Evolutionary conservation across 2,113 vertebrate genomes (phyloP).

Genomic region (Nibea albiflora): DNA sequence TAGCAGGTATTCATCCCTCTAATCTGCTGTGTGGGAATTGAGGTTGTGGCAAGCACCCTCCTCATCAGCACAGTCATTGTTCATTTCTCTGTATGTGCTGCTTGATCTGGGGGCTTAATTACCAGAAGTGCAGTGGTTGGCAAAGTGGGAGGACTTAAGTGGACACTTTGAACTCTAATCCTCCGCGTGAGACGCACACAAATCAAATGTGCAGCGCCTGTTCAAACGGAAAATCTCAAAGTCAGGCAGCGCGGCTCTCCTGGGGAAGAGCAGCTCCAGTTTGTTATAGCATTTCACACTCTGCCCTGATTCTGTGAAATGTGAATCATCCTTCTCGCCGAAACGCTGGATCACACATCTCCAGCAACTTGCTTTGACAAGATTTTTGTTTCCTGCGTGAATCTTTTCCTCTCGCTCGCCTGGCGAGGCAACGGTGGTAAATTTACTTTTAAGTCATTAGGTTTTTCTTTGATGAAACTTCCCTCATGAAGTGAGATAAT

Average conservation of each 20-base stretch:
- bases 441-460: conserved; percentile 43
- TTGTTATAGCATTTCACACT: conserved; percentile 72
- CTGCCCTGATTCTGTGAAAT: conserved; percentile 70
- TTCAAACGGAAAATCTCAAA: conserved; percentile 70
- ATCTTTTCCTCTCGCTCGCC: conserved; percentile 12
- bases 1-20: conserved; percentile 72
- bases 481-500: conserved; percentile 58
- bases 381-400: conserved; percentile 42
- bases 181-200: conserved; percentile 70
- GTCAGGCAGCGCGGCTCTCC: conserved; percentile 62
- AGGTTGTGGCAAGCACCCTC: conserved; percentile 61
- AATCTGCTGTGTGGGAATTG: conserved; percentile 69
- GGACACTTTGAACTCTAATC: conserved; percentile 83
- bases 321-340: conserved; percentile 65
- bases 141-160: conserved; percentile 78
- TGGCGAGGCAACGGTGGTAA: conserved; percentile 10
- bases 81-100: conserved; percentile 70
- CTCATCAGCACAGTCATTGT: conserved; percentile 78
- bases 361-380: conserved; percentile 35
- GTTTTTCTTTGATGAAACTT: conserved; percentile 49
- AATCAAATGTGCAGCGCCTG: conserved; percentile 76
- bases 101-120: conserved; percentile 81
- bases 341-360: conserved; percentile 60
- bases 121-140: conserved; percentile 79
- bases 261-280: conserved; percentile 64